Conservation (phyloP, 1,140 invertebrate genomes). For the Phocides pigmalion region DNA sequence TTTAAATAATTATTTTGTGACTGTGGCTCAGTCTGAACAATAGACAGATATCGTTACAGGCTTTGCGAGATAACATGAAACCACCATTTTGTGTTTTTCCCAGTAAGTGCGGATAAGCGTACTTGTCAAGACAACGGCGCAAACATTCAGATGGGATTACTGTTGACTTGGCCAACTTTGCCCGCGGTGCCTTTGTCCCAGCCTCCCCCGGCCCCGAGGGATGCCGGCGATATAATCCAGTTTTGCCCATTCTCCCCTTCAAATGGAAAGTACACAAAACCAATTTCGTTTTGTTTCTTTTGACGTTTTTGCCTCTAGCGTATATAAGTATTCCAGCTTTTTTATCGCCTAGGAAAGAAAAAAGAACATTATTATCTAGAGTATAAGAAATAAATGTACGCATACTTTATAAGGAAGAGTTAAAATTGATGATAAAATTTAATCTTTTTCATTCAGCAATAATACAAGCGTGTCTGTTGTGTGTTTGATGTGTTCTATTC, state of each 20-base stretch:
- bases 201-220: slow-evolving; percentile 40
- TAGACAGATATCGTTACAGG: background rate
- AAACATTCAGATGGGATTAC: slow-evolving; percentile 51
- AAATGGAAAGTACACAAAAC: slow-evolving; percentile 56
- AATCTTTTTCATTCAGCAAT: too few relatives aligned
- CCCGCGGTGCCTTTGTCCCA: slow-evolving; percentile 32
- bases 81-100: slow-evolving; percentile 14
- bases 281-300: slow-evolving; percentile 53
- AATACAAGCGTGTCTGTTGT: too few relatives aligned
- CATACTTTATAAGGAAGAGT: too few relatives aligned
- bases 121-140: slow-evolving; percentile 24
- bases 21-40: background rate
- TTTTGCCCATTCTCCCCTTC: slow-evolving; percentile 60
- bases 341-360: too few relatives aligned
- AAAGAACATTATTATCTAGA: too few relatives aligned
- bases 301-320: slow-evolving; percentile 12
- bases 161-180: slow-evolving; percentile 55
- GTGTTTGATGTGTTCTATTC: too few relatives aligned
- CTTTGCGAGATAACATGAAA: slow-evolving; percentile 10
- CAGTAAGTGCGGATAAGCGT: slow-evolving; percentile 25
- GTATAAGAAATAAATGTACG: too few relatives aligned
- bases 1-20: too few relatives aligned
- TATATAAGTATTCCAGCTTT: background rate
- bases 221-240: slow-evolving; percentile 66
- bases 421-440: too few relatives aligned